Conservation (phyloP, 1,140 invertebrate species). For the Drosophila sturtevanti region DNA sequence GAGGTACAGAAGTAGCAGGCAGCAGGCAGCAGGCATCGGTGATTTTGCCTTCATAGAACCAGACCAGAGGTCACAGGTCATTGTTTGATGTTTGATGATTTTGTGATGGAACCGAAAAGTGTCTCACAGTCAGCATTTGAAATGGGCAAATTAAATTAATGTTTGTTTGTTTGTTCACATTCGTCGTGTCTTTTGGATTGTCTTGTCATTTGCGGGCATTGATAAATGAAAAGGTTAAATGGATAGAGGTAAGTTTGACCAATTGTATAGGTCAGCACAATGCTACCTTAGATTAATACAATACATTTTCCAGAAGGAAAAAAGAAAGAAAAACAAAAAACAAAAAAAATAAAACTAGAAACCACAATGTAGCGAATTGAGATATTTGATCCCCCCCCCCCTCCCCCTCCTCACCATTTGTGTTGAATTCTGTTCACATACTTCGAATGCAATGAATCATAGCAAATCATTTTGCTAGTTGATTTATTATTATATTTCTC, state of each 20-base stretch:
- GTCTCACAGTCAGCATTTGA: conserved; percentile 31
- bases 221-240: conserved; percentile 69
- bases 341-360: no score
- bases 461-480: conserved; percentile 56
- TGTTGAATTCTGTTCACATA: conserved; percentile 29
- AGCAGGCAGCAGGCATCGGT: no score
- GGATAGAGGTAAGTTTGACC: conserved; percentile 24
- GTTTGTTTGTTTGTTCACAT: conserved; percentile 17
- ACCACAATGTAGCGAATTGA: background rate
- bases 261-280: background rate
- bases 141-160: conserved; percentile 67
- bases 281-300: conserved; percentile 22
- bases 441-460: conserved; percentile 70
- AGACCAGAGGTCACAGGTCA: background rate
- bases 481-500: conserved; percentile 65
- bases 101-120: conserved; percentile 23
- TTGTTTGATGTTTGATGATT: conserved; percentile 60
- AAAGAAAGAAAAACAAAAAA: background rate
- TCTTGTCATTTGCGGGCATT: conserved; percentile 34
- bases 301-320: conserved; percentile 32
- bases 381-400: conserved; percentile 15
- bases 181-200: conserved; percentile 17
- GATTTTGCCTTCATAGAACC: background rate
- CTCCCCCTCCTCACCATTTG: no score
- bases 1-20: conserved; percentile 18